Base-by-base conservation (phyloP, 35 echinoderm and acorn worm genomes). In the Ptychodera flava region DNA sequence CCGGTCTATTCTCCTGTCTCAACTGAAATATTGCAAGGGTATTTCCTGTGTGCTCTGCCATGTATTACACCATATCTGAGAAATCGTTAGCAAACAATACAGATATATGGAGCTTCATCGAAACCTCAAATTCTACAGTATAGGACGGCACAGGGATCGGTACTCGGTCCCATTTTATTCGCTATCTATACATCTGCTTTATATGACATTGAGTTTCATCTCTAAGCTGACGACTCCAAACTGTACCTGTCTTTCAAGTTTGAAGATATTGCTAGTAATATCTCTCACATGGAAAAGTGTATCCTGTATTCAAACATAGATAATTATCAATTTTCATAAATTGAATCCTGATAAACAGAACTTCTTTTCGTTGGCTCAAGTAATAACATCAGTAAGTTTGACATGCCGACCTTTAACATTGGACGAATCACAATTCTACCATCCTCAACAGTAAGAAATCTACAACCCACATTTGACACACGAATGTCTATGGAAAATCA, bases 211-310 rank as follows among this genome's bases (percentile, higher is more conserved):
- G 31, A 83, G 0, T 90, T 81, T 75, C 91, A 97, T 33, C 36
- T 88, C 28, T 93, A 92, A 36, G 91, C 83, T 38, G 90, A 95
- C 78, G 93, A 95, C 83, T 91, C 87, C n/a, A n/a, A n/a, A n/a
- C n/a, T n/a, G n/a, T n/a, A n/a, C n/a, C 22, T 83, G n/a, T n/a
- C n/a, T n/a, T n/a, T n/a, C n/a, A n/a, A n/a, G n/a, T n/a, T n/a
- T n/a, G n/a, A n/a, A n/a, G n/a, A n/a, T n/a, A n/a, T n/a, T n/a
- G n/a, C n/a, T n/a, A n/a, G n/a, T n/a, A n/a, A n/a, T n/a, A n/a
- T n/a, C n/a, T n/a, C n/a, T n/a, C n/a, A n/a, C n/a, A n/a, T n/a
- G n/a, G n/a, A n/a, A n/a, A 95, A 80, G 22, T 95, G 32, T 92
- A 95, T 82, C 16, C 45, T 12, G 22, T 12, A 64, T 64, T 22